Conservation (phyloP, 2,797 vertebrate genomes). For the Amphiprion clarkii region DNA sequence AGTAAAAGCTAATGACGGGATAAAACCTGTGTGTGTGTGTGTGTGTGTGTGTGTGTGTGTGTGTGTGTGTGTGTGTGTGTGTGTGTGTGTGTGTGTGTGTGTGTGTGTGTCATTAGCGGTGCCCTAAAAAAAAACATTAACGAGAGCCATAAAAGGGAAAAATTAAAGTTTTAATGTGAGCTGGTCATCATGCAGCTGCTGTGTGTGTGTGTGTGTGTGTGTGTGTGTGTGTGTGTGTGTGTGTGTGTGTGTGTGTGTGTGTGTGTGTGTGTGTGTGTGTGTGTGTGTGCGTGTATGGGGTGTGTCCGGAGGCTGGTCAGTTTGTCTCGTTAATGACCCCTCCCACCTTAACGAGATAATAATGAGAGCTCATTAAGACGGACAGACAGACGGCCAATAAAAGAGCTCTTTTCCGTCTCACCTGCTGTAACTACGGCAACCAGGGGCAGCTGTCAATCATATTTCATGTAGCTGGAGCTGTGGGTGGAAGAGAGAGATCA, state of each 20-base stretch:
- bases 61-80: neutral
- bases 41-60: no score
- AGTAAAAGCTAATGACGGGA: slow-evolving; percentile 52
- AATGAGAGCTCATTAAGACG: slow-evolving; percentile 67
- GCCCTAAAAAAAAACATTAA: slow-evolving; percentile 59
- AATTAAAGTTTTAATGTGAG: slow-evolving; percentile 66
- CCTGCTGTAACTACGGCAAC: slow-evolving; percentile 37
- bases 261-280: slow-evolving; percentile 7
- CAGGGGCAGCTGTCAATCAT: slow-evolving; percentile 6
- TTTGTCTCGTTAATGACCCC: slow-evolving; percentile 73
- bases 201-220: slow-evolving; percentile 18
- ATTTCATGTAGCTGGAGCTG: neutral
- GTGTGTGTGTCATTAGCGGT: slow-evolving; percentile 25
- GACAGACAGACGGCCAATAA: slow-evolving; percentile 60
- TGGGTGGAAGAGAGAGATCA: no score
- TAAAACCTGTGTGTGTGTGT: slow-evolving; percentile 31
- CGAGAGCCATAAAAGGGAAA: slow-evolving; percentile 64
- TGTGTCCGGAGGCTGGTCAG: slow-evolving; percentile 72
- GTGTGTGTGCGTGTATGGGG: slow-evolving; percentile 29
- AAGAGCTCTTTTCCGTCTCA: slow-evolving; percentile 33
- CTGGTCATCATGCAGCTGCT: slow-evolving; percentile 46
- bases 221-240: slow-evolving; percentile 22
- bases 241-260: neutral
- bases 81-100: slow-evolving; percentile 26
- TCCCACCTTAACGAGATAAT: slow-evolving; percentile 69